These are phyloP conservation scores for Progne subis DNA, from an alignment of 2,113 vertebrate genomes.

Conservation along the genomic window DNA sequence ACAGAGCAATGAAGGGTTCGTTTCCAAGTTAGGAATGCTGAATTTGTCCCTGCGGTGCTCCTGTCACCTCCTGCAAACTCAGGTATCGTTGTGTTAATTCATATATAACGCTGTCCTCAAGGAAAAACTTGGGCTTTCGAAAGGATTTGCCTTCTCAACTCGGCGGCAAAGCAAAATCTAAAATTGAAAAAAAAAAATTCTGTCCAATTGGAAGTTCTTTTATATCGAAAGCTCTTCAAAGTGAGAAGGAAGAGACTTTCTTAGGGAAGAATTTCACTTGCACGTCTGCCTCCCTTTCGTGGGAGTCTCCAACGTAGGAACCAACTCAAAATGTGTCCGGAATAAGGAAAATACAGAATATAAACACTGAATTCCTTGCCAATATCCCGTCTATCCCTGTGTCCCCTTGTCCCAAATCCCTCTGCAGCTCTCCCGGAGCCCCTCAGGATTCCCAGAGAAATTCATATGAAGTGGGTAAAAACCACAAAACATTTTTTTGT, in stretches of 20 bases:
- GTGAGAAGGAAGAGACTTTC: background rate
- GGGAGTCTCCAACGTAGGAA: background rate
- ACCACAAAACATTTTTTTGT: background rate
- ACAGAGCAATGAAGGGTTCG: background rate
- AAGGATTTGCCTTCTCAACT: background rate
- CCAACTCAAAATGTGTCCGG: too few relatives aligned
- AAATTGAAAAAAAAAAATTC: background rate
- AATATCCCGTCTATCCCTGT: background rate
- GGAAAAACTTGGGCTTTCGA: background rate
- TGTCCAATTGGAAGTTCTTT: background rate
- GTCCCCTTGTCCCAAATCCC: background rate
- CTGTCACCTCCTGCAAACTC: background rate
- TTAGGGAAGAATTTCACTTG: background rate
- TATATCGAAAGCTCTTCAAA: background rate
- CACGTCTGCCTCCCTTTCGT: rapidly evolving
- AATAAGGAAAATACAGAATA: background rate
- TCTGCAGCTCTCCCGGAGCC: background rate
- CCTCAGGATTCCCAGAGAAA: background rate
- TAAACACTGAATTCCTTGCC: background rate
- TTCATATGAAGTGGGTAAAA: rapidly evolving
- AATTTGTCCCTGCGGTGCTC: background rate
- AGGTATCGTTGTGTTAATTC: too few relatives aligned
- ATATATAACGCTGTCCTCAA: background rate
- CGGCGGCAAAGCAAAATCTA: rapidly evolving
- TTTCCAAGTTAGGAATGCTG: background rate